Conservation (phyloP, 1,140 invertebrate species). For the Pararge aegeria region DNA sequence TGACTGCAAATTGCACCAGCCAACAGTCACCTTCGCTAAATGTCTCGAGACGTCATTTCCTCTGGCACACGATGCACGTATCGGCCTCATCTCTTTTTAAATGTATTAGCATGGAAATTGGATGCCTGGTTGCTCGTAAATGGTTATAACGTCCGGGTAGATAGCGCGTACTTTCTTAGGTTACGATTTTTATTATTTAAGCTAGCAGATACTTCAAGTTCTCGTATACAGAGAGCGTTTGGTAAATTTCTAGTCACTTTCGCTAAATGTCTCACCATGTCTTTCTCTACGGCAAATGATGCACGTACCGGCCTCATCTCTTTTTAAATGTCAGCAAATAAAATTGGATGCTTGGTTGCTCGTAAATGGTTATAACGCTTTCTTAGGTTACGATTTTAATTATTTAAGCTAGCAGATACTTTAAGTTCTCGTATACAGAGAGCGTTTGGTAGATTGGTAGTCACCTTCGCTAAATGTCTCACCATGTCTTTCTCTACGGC, state of each 20-base stretch:
- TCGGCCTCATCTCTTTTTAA: constrained; percentile 33
- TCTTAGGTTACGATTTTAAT: background rate
- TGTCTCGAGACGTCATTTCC: constrained; percentile 14
- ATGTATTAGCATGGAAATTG: constrained; percentile 31
- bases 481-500: constrained; percentile 2
- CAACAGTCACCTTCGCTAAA: constrained; percentile 19
- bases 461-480: constrained; percentile 19
- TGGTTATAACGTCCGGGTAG: constrained; percentile 8
- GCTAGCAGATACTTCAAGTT: no score
- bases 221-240: no score
- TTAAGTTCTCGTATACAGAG: no score
- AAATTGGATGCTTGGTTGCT: constrained; percentile 26
- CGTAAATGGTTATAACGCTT: constrained; percentile 15
- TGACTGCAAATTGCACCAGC: background rate
- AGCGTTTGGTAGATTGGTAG: no score
- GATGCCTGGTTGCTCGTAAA: constrained; percentile 16
- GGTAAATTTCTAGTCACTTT: no score
- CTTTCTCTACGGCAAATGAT: background rate
- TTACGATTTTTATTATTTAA: no score
- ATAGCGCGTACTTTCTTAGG: background rate
- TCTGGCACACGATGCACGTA: constrained; percentile 4
- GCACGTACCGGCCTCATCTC: constrained; percentile 13
- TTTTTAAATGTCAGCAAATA: constrained; percentile 35
- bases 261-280: constrained; percentile 15
- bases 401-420: no score